phyloP scores from a whole-genome alignment of 1,140 invertebrate species.

The Achroia grisella region DNA sequence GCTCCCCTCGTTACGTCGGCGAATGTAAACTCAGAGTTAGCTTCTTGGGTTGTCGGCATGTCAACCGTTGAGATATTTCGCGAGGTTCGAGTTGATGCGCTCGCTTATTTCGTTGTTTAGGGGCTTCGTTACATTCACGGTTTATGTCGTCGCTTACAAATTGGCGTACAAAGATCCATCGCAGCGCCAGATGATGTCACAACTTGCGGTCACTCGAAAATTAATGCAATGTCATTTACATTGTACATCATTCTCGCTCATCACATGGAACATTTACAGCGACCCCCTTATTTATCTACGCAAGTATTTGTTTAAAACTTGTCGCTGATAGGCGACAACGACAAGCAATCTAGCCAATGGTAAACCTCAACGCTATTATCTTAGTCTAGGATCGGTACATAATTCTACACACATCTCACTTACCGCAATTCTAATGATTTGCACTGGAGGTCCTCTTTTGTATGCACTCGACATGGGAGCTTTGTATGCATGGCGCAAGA shows the following conservation, averaged over 20 bases:
- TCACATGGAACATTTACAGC: too few relatives aligned
- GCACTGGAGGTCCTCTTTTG: conserved; percentile 56
- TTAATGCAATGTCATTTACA: conserved; percentile 21
- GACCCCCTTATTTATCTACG: too few relatives aligned
- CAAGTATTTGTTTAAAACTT: too few relatives aligned
- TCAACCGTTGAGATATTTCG: conserved; percentile 61
- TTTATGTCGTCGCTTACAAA: conserved; percentile 62
- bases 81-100: conserved; percentile 33
- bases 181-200: conserved; percentile 12
- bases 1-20: conserved; percentile 66
- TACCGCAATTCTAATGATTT: conserved; percentile 68
- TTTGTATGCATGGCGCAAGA: conserved; percentile 51
- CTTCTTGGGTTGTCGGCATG: conserved; percentile 53
- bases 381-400: conserved; percentile 28
- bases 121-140: conserved; percentile 56
- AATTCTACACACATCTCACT: conserved; percentile 62
- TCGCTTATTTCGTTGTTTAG: conserved; percentile 62
- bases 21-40: conserved; percentile 59
- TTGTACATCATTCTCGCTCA: conserved; percentile 15
- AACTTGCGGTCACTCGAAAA: conserved; percentile 20
- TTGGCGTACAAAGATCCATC: conserved; percentile 38
- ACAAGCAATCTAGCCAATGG: not conserved
- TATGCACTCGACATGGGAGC: conserved; percentile 43
- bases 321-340: not conserved
- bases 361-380: conserved; percentile 30